Conservation (phyloP, 2,888 invertebrate species). For the Lagria hirta region DNA sequence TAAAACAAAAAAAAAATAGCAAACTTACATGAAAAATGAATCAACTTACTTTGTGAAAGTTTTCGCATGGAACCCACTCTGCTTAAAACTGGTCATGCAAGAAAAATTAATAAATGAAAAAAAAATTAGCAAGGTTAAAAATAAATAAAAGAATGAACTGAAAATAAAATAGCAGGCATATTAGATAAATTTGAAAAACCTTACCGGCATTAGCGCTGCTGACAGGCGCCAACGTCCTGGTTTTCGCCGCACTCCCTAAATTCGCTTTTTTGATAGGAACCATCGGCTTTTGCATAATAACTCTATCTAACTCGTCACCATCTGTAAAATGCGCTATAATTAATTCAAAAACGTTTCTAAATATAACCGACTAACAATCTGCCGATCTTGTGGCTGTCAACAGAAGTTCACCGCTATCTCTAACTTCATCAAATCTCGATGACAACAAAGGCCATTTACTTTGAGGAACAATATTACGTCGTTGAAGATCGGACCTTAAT, state of each 20-base stretch:
- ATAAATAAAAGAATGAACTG: constrained; percentile 24
- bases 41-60: too few relatives aligned
- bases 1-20: too few relatives aligned
- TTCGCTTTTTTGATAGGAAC: constrained; percentile 52
- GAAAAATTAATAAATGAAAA: constrained; percentile 36
- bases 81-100: constrained; percentile 46
- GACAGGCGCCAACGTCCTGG: constrained; percentile 47
- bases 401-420: constrained; percentile 71
- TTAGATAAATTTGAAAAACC: constrained; percentile 2
- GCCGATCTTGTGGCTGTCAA: constrained; percentile 63
- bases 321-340: constrained; percentile 12
- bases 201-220: constrained; percentile 45
- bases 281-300: constrained; percentile 49
- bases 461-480: constrained; percentile 77
- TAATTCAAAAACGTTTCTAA: constrained; percentile 3
- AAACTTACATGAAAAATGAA: constrained; percentile 44
- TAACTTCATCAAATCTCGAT: constrained; percentile 84
- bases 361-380: constrained; percentile 42
- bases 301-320: constrained; percentile 56
- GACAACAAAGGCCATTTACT: constrained; percentile 70
- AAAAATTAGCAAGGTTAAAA: constrained; percentile 32
- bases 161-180: constrained; percentile 3
- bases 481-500: constrained; percentile 77
- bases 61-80: constrained; percentile 46
- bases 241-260: constrained; percentile 47